These are phyloP conservation scores for Megalurothrips usitatus DNA, from an alignment of 2,888 invertebrate genomes.

Conservation along the genomic window DNA sequence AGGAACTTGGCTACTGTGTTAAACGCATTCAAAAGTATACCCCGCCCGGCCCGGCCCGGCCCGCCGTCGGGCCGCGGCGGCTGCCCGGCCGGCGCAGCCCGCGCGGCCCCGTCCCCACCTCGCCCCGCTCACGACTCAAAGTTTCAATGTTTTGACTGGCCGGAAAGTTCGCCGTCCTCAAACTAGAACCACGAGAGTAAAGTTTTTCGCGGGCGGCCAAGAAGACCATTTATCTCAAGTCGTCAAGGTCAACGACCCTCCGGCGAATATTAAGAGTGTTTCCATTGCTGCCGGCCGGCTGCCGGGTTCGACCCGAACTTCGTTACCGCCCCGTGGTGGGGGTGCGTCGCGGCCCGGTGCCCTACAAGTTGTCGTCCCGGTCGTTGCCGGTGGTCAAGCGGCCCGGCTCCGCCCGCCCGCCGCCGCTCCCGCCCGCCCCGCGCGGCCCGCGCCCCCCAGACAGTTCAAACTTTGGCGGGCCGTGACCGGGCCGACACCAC, in stretches of 20 bases:
- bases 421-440: background rate
- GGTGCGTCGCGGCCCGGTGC: background rate
- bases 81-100: background rate
- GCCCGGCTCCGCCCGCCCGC: background rate
- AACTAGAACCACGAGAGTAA: conserved; percentile 24
- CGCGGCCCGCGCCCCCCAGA: background rate
- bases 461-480: background rate
- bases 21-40: conserved; percentile 26
- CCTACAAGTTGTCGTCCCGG: conserved; percentile 6
- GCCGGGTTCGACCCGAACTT: conserved; percentile 12
- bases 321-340: background rate
- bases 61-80: background rate
- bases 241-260: conserved; percentile 15
- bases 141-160: conserved; percentile 26
- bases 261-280: conserved; percentile 25
- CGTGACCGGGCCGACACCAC: background rate
- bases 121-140: background rate
- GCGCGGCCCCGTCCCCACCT: background rate
- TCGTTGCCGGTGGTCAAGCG: background rate
- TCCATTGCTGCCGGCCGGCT: background rate
- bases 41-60: background rate
- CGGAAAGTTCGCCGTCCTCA: conserved; percentile 25
- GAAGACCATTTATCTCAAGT: conserved; percentile 25
- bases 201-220: conserved; percentile 6
- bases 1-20: conserved; percentile 26